These are phyloP conservation scores for Phasia obesa DNA, from an alignment of 2,888 invertebrate species.

Conservation along the genomic window DNA sequence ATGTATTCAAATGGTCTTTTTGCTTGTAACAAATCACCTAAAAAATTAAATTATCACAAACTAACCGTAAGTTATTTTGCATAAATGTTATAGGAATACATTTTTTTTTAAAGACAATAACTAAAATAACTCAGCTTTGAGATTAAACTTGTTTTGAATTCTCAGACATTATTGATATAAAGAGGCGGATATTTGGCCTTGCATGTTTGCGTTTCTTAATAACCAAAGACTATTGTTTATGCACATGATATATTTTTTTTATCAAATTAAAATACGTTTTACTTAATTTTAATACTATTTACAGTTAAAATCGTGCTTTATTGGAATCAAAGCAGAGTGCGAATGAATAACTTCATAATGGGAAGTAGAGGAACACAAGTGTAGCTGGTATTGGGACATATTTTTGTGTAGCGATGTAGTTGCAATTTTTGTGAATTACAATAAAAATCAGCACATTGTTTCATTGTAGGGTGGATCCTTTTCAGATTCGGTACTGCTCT, in stretches of 20 bases:
- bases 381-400: background rate
- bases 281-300: slow-evolving; percentile 34
- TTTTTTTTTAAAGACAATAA: background rate
- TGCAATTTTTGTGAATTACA: slow-evolving; percentile 23
- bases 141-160: no score
- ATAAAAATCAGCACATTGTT: slow-evolving; percentile 82
- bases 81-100: background rate
- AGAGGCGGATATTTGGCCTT: background rate
- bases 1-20: slow-evolving; percentile 1
- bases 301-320: slow-evolving; percentile 25
- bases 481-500: slow-evolving; percentile 82
- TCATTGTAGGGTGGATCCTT: slow-evolving; percentile 83
- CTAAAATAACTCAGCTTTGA: background rate
- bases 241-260: no score
- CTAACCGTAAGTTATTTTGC: background rate
- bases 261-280: slow-evolving; percentile 2
- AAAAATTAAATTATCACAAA: background rate
- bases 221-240: no score
- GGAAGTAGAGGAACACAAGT: no score
- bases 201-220: background rate
- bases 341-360: background rate
- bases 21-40: slow-evolving; percentile 5
- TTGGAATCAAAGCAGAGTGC: background rate
- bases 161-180: no score
- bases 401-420: background rate